phyloP scores from a whole-genome alignment of 2,113 vertebrate species.

The Brachionichthys hirsutus region DNA sequence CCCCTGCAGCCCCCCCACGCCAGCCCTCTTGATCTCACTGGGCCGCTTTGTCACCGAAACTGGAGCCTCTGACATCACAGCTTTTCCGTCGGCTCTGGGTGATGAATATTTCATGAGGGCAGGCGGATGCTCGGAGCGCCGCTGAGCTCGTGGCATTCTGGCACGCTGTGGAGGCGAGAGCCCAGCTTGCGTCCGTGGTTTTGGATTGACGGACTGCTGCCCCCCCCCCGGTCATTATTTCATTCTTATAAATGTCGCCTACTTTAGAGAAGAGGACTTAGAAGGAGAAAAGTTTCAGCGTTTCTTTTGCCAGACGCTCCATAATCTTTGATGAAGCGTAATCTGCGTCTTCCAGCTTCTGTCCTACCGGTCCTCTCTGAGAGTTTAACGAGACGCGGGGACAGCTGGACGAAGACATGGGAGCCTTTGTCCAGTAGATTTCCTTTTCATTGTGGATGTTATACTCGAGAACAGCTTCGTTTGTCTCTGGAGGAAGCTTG shows the following conservation, averaged over 20 bases:
- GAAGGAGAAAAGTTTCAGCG: conserved; percentile 1
- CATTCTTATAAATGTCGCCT: neutral
- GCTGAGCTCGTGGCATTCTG: conserved; percentile 61
- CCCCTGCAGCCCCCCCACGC: conserved; percentile 18
- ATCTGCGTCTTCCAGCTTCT: conserved; percentile 3
- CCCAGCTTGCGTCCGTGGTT: conserved; percentile 36
- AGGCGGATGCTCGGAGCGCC: conserved; percentile 48
- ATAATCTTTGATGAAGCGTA: conserved; percentile 9
- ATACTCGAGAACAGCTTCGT: too few species aligned
- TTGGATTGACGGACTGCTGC: conserved; percentile 24
- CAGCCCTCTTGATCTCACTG: conserved; percentile 18
- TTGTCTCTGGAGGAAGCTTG: too few species aligned
- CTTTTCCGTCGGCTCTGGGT: conserved; percentile 58
- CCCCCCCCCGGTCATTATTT: conserved; percentile 6
- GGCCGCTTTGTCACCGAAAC: conserved; percentile 56
- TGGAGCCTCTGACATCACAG: conserved; percentile 73
- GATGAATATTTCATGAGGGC: conserved; percentile 72
- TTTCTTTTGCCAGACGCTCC: too few species aligned
- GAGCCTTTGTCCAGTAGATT: neutral
- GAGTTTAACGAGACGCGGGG: conserved; percentile 18
- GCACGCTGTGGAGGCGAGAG: conserved; percentile 24
- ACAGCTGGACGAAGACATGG: too few species aligned
- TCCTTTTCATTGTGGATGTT: neutral
- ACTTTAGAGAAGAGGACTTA: conserved; percentile 23
- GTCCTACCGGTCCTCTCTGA: conserved; percentile 20